Evolutionary conservation across 23 tunicate species (phyloP), one percentile per base, ranked within the genome.

Genomic region (Halocynthia roretzi): DNA sequence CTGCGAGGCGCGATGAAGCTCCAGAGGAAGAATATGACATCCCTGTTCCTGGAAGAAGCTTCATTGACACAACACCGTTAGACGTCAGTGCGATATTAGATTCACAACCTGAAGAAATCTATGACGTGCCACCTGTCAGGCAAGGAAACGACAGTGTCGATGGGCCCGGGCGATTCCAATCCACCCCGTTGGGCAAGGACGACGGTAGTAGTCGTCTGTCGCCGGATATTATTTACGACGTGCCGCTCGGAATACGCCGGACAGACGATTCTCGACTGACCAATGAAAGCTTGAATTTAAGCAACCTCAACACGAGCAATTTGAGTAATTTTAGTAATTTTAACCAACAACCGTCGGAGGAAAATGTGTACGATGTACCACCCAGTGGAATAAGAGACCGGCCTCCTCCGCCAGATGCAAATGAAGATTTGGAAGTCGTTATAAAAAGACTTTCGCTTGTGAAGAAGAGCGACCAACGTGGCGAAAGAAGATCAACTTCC

Each of bases 341-440:
- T 19, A 12, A 54, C 18, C 55, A 53, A 14, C 78, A 74, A 56
- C 62, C 6, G 31, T 74, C 78, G 55, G 78, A 74, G 6, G 93
- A 92, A 19, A 85, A 83, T 77, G 83, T 92, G 18, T 92, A 92
- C 80, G 98, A 92, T 80, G 98, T 92, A 21, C 98, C 98, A 57
- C 93, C 98, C 6, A 87, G 74, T 61, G 87, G 86, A 5, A 67
- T 80, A 5, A 64, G 85, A 61, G 89, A 92, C 0, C 55, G 18
- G 2, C 78, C 78, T 8, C 21, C 22, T 2, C 63, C 78, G 5
- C 20, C 50, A 14, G n/a, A 14, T 20, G n/a, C 55, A 54, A 62
- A 74, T 9, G 78, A 74, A 44, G 17, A 62, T 8, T n/a, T 74
- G 22, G 78, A 74, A 19, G n/a, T 56, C 50, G 78, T 74, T 0